Conservation (phyloP, 2,113 vertebrate genomes). For the Periophthalmodon schlosseri region DNA sequence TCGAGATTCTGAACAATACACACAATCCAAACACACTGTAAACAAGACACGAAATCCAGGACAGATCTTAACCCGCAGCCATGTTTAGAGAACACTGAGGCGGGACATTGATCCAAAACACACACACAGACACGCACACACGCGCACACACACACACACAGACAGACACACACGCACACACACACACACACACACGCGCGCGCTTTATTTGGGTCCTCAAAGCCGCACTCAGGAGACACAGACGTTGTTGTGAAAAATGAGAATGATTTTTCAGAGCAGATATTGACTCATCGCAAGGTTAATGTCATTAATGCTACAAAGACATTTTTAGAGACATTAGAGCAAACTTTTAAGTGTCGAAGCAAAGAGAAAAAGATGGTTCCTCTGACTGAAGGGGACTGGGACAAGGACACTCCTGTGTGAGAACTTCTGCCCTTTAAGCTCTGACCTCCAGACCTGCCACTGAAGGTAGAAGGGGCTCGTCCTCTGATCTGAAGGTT, state of each 20-base stretch:
- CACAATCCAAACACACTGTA: conserved; percentile 19
- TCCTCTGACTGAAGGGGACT: no score
- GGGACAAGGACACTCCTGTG: no score
- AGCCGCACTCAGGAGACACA: not conserved
- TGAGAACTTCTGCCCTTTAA: no score
- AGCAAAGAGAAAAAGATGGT: no score
- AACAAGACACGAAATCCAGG: conserved; percentile 13
- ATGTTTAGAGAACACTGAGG: conserved; percentile 15
- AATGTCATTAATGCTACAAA: not conserved
- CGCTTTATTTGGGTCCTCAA: not conserved
- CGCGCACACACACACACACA: no score
- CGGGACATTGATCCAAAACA: conserved; percentile 16
- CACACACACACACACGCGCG: no score
- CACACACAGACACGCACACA: conserved; percentile 8
- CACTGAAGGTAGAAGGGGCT: no score
- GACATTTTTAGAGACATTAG: not conserved
- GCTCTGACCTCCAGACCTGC: no score
- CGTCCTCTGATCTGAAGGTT: no score
- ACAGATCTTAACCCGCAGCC: conserved; percentile 18
- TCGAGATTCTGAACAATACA: conserved; percentile 16
- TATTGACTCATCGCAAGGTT: not conserved
- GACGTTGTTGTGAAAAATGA: conserved; percentile 6
- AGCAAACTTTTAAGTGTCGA: not conserved
- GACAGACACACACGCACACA: no score
- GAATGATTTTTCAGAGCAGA: not conserved